Percentiles rank a stretch among this genome's conserved stretches.
Conservation (phyloP, 2,113 vertebrate species). For the Stomatorhinus ivindoensis region DNA sequence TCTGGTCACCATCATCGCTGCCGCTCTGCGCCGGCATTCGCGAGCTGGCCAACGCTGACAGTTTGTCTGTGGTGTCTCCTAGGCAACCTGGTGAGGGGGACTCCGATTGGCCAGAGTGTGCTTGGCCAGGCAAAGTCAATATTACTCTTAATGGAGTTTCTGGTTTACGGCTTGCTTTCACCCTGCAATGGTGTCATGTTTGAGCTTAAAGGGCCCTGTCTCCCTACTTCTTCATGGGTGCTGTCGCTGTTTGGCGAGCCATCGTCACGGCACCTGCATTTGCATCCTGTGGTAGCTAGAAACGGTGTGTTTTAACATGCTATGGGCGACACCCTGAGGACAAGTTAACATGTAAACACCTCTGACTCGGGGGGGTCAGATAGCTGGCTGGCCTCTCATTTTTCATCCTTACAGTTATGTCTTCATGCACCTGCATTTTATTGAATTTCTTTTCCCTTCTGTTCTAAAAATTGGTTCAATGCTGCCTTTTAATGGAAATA, state of each 20-base stretch:
- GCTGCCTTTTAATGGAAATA: slow-evolving; percentile 34
- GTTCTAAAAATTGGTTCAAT: slow-evolving; percentile 19
- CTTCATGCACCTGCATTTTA: neutral
- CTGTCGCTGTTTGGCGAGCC: neutral
- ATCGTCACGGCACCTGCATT: neutral
- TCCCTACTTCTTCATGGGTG: neutral
- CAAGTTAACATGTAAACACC: neutral
- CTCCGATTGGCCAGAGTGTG: slow-evolving; percentile 46
- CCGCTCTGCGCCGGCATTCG: slow-evolving; percentile 22
- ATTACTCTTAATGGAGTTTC: slow-evolving; percentile 44
- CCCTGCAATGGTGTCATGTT: slow-evolving; percentile 26
- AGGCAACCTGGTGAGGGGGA: slow-evolving; percentile 37
- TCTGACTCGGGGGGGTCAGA: neutral
- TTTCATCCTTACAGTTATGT: slow-evolving; percentile 23
- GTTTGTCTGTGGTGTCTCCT: slow-evolving; percentile 31
- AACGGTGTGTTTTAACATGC: neutral
- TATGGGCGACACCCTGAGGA: neutral
- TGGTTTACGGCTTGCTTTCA: slow-evolving; percentile 34
- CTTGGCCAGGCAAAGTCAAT: slow-evolving; percentile 47
- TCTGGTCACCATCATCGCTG: neutral
- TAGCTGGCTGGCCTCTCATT: slow-evolving; percentile 15
- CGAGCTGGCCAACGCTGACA: slow-evolving; percentile 33
- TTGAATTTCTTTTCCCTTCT: slow-evolving; percentile 18
- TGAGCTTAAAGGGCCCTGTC: neutral
- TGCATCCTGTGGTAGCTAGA: neutral